A percentile compares a stretch with the other conserved stretches of the same genome.
Evolutionary conservation across 2,888 invertebrate species (phyloP).

Genomic region (Tipula unca): DNA sequence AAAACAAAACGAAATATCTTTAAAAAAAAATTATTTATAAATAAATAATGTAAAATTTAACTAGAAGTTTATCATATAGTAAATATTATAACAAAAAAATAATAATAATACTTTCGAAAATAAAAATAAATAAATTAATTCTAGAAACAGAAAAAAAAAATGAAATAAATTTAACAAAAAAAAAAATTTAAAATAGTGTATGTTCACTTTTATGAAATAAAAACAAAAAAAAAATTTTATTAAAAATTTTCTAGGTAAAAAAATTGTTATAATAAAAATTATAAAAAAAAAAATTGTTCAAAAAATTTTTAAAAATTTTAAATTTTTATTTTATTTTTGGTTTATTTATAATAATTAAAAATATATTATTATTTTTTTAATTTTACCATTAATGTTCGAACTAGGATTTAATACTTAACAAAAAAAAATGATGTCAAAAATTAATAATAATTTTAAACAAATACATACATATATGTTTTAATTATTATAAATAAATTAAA

Average conservation of each 20-base stretch:
- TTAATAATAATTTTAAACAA: slow-evolving; percentile 19
- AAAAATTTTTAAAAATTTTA: slow-evolving; percentile 23
- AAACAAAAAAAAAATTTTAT: slow-evolving; percentile 18
- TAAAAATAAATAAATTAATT: slow-evolving; percentile 21
- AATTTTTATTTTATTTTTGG: slow-evolving; percentile 14
- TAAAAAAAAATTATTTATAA: slow-evolving; percentile 16
- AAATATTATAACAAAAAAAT: slow-evolving; percentile 14
- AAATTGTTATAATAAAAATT: slow-evolving; percentile 26
- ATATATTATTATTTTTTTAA: not conserved
- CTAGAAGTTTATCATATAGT: not conserved
- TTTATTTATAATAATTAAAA: slow-evolving; percentile 1
- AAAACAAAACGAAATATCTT: slow-evolving; percentile 15
- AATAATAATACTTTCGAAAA: slow-evolving; percentile 17
- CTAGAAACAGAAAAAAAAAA: not conserved
- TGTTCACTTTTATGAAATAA: not conserved
- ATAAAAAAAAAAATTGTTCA: slow-evolving; percentile 21
- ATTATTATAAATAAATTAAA: slow-evolving; percentile 24
- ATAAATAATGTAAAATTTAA: slow-evolving; percentile 16
- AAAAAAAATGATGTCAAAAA: not conserved
- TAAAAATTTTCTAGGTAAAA: slow-evolving; percentile 19
- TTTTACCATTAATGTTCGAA: not conserved
- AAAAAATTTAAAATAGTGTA: slow-evolving; percentile 16
- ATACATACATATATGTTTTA: slow-evolving; percentile 25
- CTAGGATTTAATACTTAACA: not conserved
- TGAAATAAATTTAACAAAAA: not conserved